Evolutionary conservation across 2,888 invertebrate genomes (phyloP).

Genomic region (Cactoblastis cactorum): DNA sequence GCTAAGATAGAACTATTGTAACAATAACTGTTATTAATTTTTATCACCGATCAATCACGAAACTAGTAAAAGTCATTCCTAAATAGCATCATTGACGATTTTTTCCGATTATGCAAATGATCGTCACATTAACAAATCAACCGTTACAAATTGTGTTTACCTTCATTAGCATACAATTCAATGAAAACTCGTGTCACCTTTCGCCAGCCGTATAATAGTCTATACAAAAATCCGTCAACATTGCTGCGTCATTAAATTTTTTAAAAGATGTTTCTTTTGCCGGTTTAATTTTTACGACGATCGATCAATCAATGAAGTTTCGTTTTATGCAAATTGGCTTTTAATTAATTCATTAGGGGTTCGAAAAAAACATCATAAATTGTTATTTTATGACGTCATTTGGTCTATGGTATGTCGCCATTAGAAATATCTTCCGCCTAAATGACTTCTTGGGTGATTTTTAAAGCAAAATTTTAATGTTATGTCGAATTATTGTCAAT

Average conservation of each 20-base stretch:
- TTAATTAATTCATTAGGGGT: constrained; percentile 67
- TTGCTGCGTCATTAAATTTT: constrained; percentile 55
- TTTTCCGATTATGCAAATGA: constrained; percentile 62
- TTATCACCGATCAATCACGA: constrained; percentile 64
- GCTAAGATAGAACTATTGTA: constrained; percentile 47
- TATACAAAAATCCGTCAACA: constrained; percentile 46
- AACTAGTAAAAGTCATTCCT: constrained; percentile 66
- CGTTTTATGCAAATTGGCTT: constrained; percentile 56
- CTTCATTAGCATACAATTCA: constrained; percentile 65
- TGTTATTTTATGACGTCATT: constrained; percentile 55
- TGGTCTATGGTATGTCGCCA: constrained; percentile 24
- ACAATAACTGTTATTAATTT: constrained; percentile 48
- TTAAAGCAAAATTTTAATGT: constrained; percentile 75
- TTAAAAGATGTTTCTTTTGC: constrained; percentile 30
- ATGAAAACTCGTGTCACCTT: constrained; percentile 68
- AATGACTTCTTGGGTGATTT: constrained; percentile 56
- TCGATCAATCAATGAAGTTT: constrained; percentile 63
- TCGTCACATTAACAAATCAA: constrained; percentile 69
- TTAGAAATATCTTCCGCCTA: constrained; percentile 66
- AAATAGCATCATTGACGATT: constrained; percentile 38
- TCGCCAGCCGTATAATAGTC: constrained; percentile 31
- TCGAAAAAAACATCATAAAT: constrained; percentile 48
- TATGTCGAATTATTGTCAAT: constrained; percentile 76
- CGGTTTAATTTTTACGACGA: constrained; percentile 57
- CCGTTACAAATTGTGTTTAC: constrained; percentile 79